Conservation (phyloP, 2,113 vertebrate genomes). For the Serilophus lunatus region DNA sequence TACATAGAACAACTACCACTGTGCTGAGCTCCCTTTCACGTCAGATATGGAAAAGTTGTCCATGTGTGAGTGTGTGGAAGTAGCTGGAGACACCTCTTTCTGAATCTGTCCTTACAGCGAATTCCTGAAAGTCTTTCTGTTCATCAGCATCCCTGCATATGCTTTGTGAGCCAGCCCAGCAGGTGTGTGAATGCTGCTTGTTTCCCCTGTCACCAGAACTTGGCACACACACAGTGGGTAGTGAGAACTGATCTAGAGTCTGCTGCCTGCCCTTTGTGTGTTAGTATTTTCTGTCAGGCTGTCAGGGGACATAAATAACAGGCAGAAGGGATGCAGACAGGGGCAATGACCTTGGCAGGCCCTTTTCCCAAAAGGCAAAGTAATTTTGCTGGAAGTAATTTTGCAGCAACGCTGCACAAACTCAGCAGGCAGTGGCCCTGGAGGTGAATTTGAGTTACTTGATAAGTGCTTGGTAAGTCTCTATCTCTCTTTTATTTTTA, state of each 20-base stretch:
- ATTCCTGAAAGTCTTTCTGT: background rate
- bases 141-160: background rate
- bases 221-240: fast-evolving
- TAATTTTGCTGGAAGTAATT: background rate
- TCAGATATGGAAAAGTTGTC: fast-evolving
- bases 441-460: background rate
- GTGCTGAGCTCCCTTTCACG: background rate
- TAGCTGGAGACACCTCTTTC: background rate
- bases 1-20: background rate
- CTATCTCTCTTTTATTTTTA: background rate
- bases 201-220: background rate
- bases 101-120: background rate
- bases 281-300: background rate
- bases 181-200: background rate
- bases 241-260: background rate
- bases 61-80: fast-evolving
- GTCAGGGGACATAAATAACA: background rate
- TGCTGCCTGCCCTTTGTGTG: background rate
- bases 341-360: background rate
- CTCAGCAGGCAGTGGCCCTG: background rate
- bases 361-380: background rate
- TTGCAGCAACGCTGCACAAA: background rate
- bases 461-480: background rate
- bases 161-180: background rate
- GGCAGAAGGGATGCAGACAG: background rate